Conservation (phyloP, 2,113 vertebrate genomes). For the Donacobius atricapilla region DNA sequence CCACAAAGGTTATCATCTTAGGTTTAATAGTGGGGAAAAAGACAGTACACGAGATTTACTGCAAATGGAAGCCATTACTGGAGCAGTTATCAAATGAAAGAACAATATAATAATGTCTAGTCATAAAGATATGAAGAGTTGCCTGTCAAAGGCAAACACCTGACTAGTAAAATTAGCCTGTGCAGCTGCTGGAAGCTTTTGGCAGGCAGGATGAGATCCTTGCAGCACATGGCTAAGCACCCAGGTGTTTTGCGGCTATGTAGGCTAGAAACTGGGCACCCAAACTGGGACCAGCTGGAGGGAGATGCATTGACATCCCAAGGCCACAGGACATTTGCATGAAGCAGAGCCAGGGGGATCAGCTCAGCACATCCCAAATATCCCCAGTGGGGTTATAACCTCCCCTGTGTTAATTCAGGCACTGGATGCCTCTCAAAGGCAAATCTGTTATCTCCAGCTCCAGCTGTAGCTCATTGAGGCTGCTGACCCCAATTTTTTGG, state of each 20-base stretch:
- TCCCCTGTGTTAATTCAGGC: background rate
- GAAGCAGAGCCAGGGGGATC: background rate
- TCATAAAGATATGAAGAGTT: conserved; percentile 36
- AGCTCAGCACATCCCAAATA: background rate
- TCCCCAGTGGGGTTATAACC: background rate
- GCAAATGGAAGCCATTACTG: conserved; percentile 57
- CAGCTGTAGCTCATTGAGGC: background rate
- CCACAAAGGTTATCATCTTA: conserved; percentile 30
- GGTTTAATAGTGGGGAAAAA: conserved; percentile 26
- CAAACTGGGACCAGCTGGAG: background rate
- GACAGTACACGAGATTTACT: conserved; percentile 41
- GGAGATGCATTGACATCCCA: background rate
- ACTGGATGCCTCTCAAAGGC: background rate
- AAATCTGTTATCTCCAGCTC: background rate
- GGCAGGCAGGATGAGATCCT: background rate
- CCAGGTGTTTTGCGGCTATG: background rate
- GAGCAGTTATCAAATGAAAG: conserved; percentile 62
- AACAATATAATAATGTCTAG: conserved; percentile 53
- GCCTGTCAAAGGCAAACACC: conserved; percentile 28
- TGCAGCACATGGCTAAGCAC: background rate
- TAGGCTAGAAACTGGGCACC: background rate
- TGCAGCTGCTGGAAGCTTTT: background rate
- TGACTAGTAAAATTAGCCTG: conserved; percentile 1
- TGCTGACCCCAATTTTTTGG: background rate
- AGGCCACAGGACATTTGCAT: background rate